Base-by-base conservation (phyloP, 2,888 invertebrate genomes). In the Dorcus hopei region DNA sequence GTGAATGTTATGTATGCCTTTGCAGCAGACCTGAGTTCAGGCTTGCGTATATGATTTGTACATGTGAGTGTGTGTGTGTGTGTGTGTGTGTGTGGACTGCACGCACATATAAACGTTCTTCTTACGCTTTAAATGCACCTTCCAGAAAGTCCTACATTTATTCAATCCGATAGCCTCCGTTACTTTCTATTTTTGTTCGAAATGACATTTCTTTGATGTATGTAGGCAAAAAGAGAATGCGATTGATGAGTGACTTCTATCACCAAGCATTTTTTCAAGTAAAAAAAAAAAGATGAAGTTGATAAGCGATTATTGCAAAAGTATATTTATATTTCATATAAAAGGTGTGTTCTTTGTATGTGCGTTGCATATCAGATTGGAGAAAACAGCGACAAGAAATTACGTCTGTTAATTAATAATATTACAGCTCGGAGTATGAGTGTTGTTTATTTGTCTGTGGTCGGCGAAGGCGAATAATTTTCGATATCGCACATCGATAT, bases 351-450 rank as follows among this genome's bases (percentile, higher is more conserved):
- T 7, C 7, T 33, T 33, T 33, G 26, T 33, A 33, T 33, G 26
- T 33, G 26, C 26, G 26, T 33, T 33, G 26, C 26, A 7, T 33
- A 33, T 33, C 26, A 33, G 26, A 33, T 33, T 5, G 41, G 58
- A 55, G 52, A 59, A 58, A 59, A 59, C 54, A 51, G 54, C 51
- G 48, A 54, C 48, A 55, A 41, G 52, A 59, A 55, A 59, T 59
- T 59, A 52, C 55, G 55, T 59, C 55, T 59, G 54, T 52, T 59
- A 59, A 59, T 59, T 59, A 59, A 59, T 59, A 59, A 59, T 54
- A 55, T 52, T 55, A 59, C 55, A 59, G 59, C 59, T 59, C 51
- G 42, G 51, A 55, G 59, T 59, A 52, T 54, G 9, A 39, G 51
- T 52, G 45, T 54, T 59, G 49, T 54, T 54, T 54, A 43, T 45